phyloP scores from a whole-genome alignment of 2,113 vertebrate species.

The Cnemophilus loriae region DNA sequence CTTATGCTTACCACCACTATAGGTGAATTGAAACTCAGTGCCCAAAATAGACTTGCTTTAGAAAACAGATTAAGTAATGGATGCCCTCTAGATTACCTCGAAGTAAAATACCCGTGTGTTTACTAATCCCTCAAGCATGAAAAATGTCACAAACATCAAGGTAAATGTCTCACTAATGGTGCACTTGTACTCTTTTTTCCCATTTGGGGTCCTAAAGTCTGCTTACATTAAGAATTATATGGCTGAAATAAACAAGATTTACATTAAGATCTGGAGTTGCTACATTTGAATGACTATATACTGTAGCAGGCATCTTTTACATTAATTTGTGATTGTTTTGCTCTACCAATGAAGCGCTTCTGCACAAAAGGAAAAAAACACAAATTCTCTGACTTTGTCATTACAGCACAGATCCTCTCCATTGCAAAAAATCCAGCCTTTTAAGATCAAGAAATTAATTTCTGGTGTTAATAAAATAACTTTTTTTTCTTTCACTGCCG shows the following conservation, averaged over 20 bases:
- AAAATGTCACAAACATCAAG: neutral
- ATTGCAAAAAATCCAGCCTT: neutral
- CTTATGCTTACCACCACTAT: neutral
- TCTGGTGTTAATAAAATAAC: conserved; percentile 16
- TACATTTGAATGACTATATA: neutral
- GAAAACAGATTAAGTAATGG: conserved; percentile 21
- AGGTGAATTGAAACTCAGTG: neutral
- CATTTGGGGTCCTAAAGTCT: neutral
- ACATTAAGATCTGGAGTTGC: neutral
- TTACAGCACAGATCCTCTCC: neutral
- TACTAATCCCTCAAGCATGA: neutral
- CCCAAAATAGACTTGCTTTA: neutral
- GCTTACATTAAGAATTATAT: neutral
- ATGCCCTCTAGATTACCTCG: neutral
- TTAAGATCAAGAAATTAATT: conserved; percentile 28
- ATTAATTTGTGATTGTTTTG: neutral
- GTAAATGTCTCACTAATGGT: neutral
- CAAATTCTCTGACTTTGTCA: neutral
- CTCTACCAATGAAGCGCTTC: neutral
- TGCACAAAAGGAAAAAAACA: neutral
- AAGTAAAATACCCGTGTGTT: neutral
- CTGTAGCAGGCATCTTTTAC: neutral
- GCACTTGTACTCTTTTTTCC: neutral
- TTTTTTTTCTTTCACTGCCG: neutral
- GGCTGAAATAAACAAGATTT: conserved; percentile 6